Percentiles rank a stretch among this genome's conserved stretches.
These are phyloP conservation scores for Drosophila pectinifera DNA, from an alignment of 1,140 invertebrate species.

Conservation along the genomic window DNA sequence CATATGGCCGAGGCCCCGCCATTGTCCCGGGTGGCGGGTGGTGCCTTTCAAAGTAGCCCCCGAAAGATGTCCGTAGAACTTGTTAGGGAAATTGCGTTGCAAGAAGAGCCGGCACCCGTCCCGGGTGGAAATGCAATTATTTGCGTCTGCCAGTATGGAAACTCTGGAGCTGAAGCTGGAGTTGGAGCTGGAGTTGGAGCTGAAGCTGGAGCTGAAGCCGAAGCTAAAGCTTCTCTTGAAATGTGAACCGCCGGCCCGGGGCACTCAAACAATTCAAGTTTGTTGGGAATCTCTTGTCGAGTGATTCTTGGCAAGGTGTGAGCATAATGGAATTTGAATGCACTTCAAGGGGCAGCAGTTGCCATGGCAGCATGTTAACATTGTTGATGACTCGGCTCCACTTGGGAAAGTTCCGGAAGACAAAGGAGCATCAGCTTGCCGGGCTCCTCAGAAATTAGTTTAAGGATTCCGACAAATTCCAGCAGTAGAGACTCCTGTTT, in stretches of 20 bases:
- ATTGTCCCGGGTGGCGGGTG: conserved; percentile 45
- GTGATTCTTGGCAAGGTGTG: conserved; percentile 44
- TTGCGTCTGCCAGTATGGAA: conserved; percentile 47
- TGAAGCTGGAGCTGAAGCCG: not conserved
- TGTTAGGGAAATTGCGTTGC: conserved; percentile 60
- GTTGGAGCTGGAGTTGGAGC: not conserved
- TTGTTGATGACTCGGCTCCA: conserved; percentile 4
- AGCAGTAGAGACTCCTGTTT: not conserved
- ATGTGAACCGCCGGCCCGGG: conserved; percentile 46
- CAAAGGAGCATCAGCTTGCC: conserved; percentile 16
- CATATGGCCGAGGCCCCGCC: conserved; percentile 70
- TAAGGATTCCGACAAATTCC: not conserved
- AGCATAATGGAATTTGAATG: conserved; percentile 51
- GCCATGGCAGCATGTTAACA: conserved; percentile 39
- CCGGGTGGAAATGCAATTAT: conserved; percentile 63
- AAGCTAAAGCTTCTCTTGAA: conserved; percentile 11
- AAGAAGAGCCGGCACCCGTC: conserved; percentile 10
- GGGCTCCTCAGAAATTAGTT: conserved; percentile 9
- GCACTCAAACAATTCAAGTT: conserved; percentile 55
- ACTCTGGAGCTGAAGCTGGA: conserved; percentile 15
- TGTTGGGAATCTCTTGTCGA: conserved; percentile 26
- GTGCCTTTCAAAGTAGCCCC: conserved; percentile 41
- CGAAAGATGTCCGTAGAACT: conserved; percentile 67
- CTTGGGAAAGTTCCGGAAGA: conserved; percentile 7
- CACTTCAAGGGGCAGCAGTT: conserved; percentile 25